phyloP scores from a whole-genome alignment of 1,140 invertebrate genomes.

The Dolichoris vasculosae region DNA sequence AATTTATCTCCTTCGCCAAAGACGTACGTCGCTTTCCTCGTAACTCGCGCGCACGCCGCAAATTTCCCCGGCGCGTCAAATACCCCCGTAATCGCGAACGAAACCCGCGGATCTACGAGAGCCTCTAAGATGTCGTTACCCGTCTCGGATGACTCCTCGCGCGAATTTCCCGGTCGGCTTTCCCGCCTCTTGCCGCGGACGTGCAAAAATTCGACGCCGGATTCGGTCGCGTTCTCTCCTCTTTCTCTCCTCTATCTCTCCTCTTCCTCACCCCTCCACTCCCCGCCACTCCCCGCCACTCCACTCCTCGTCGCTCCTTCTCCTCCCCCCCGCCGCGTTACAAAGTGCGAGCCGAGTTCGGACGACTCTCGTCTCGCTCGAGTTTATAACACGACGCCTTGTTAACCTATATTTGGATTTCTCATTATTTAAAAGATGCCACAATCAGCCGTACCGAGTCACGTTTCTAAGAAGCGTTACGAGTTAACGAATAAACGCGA shows the following conservation, averaged over 20 bases:
- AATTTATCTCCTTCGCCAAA: not conserved
- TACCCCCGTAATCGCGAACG: not conserved
- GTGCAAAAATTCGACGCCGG: too few relatives aligned
- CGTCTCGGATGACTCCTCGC: not conserved
- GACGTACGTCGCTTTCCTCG: not conserved
- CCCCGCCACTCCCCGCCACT: too few relatives aligned
- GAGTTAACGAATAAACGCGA: not conserved
- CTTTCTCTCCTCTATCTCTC: too few relatives aligned
- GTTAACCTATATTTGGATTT: not conserved
- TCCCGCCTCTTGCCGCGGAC: too few relatives aligned
- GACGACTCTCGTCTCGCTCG: too few relatives aligned
- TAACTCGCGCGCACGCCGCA: not conserved
- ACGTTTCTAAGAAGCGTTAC: not conserved
- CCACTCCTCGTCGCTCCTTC: too few relatives aligned
- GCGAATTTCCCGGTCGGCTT: too few relatives aligned
- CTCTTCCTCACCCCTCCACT: too few relatives aligned
- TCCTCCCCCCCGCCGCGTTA: too few relatives aligned
- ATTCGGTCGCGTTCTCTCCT: too few relatives aligned
- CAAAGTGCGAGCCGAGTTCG: too few relatives aligned
- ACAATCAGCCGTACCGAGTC: not conserved
- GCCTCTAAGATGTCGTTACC: not conserved
- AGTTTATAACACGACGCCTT: not conserved
- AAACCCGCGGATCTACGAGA: not conserved
- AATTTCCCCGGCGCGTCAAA: not conserved
- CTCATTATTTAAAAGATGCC: not conserved